These are phyloP conservation scores for Orcinus orca DNA, from an alignment of 2,113 vertebrate genomes.

Conservation along the genomic window DNA sequence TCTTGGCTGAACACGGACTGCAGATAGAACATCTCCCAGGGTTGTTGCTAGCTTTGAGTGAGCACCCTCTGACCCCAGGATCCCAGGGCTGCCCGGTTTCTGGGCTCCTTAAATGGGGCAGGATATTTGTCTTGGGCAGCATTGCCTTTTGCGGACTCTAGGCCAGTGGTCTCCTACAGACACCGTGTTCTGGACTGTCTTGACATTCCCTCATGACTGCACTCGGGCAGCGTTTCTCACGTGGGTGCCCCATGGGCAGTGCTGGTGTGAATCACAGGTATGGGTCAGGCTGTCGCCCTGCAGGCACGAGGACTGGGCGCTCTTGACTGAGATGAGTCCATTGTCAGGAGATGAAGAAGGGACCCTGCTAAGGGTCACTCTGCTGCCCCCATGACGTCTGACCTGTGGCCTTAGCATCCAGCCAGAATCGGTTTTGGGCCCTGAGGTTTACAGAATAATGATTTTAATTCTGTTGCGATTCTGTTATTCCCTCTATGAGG, in stretches of 20 bases:
- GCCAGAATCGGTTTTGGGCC: neutral
- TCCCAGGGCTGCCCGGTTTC: neutral
- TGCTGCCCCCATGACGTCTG: neutral
- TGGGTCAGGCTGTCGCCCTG: too few species aligned
- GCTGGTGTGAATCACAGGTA: neutral
- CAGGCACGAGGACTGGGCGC: accelerated
- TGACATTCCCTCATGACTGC: neutral
- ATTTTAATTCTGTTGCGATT: neutral
- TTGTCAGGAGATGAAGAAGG: neutral
- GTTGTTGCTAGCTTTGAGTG: neutral
- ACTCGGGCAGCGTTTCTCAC: neutral
- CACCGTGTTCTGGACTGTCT: neutral
- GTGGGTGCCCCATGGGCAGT: accelerated
- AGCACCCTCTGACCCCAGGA: neutral
- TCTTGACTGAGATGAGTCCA: neutral
- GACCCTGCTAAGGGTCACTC: neutral
- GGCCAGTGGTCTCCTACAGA: neutral
- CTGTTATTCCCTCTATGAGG: neutral
- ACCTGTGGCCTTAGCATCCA: neutral
- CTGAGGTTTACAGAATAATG: neutral
- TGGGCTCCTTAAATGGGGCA: too few species aligned
- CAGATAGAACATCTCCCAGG: neutral
- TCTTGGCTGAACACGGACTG: neutral
- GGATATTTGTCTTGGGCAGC: neutral
- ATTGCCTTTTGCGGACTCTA: accelerated